A percentile compares a stretch with the other conserved stretches of the same genome.
Conservation (phyloP, 2,888 invertebrate species). For the Lasioglossum oenotherae region DNA sequence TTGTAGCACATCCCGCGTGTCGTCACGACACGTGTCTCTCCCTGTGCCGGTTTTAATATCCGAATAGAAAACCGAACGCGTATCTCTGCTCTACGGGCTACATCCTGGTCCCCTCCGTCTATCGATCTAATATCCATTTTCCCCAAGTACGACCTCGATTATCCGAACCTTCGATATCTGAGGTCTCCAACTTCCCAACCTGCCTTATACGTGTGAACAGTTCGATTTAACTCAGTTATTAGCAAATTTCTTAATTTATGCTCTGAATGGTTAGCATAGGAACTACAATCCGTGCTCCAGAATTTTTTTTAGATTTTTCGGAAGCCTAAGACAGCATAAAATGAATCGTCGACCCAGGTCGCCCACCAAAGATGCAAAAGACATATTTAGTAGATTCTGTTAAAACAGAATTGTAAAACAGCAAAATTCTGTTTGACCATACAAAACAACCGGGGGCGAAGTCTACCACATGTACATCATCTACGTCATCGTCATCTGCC, state of each 20-base stretch:
- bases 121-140: not conserved
- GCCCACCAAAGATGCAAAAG: not conserved
- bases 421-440: not conserved
- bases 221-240: not conserved
- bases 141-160: not conserved
- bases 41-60: conserved; percentile 38
- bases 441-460: not conserved
- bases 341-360: not conserved
- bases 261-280: not conserved
- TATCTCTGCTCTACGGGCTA: not conserved
- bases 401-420: not conserved
- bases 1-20: conserved; percentile 55
- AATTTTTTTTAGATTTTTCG: too few species aligned
- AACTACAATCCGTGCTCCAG: too few species aligned
- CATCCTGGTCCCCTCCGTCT: not conserved
- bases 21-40: conserved; percentile 36
- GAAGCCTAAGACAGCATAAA: too few species aligned
- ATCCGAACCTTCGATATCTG: not conserved
- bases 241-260: not conserved
- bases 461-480: not conserved
- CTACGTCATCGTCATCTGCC: not conserved
- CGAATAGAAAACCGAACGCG: conserved; percentile 21
- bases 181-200: not conserved
- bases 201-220: not conserved
- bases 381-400: not conserved